Evolutionary conservation across 1,140 invertebrate species (phyloP).

Genomic region (Heliconius hewitsoni): DNA sequence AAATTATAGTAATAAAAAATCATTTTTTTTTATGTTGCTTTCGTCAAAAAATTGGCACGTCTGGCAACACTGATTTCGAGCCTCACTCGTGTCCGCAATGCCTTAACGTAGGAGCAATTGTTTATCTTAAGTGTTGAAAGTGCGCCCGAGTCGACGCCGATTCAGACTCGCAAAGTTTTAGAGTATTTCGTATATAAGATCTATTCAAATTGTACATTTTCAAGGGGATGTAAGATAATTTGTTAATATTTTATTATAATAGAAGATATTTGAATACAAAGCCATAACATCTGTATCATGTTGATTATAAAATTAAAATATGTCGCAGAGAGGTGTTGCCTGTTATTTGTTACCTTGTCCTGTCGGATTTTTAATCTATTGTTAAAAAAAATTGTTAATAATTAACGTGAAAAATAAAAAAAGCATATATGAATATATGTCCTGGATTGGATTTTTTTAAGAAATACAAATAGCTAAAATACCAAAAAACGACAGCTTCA

Average conservation of each 20-base stretch:
- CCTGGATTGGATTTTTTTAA: too few species aligned
- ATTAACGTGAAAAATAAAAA: too few species aligned
- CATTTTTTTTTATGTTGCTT: too few species aligned
- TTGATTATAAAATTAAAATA: conserved; percentile 78
- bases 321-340: conserved; percentile 44
- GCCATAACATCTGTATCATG: conserved; percentile 80
- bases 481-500: too few species aligned
- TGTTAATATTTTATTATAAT: conserved; percentile 81
- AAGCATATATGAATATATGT: too few species aligned
- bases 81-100: conserved; percentile 35
- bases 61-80: too few species aligned
- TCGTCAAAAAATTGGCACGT: too few species aligned
- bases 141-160: conserved; percentile 56
- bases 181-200: conserved; percentile 67
- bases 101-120: conserved; percentile 60
- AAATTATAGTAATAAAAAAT: too few species aligned
- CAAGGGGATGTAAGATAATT: conserved; percentile 80
- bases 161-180: conserved; percentile 53
- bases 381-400: too few species aligned
- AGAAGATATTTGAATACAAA: conserved; percentile 78
- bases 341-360: conserved; percentile 39
- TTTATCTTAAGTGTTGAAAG: conserved; percentile 59
- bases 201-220: conserved; percentile 79
- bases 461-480: too few species aligned
- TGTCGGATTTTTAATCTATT: not conserved